Evolutionary conservation across 2,888 invertebrate genomes (phyloP), one percentile per base, ranked within the genome.

Genomic region (Branchinecta sandiegonensis): DNA sequence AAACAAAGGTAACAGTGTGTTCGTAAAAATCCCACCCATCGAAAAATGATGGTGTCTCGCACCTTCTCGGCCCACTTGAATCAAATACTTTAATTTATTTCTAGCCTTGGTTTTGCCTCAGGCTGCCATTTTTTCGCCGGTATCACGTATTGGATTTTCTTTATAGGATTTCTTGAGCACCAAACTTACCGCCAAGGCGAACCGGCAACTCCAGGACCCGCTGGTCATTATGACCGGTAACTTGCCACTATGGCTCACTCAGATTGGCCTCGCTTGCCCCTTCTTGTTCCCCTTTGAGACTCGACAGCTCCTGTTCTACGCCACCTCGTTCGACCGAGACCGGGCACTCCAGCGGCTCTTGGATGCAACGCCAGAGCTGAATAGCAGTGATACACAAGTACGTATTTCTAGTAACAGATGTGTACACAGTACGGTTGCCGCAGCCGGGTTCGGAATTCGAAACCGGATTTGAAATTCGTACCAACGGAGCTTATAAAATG

Each of bases 271-370:
- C 74, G 86, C 86, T 68, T 91, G 90, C 76, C 94, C 97, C 67
- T 99, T 99, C 83, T 82, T 97, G 74, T 90, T 99, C 77, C 95
- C 97, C 68, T 99, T 99, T 80, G 95, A 96, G 78, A 94, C 95
- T 66, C 85, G 97, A 17, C 96, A 97, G 80, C 83, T 96, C 75
- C 80, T 99, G 72, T 91, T 99, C 81, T 97, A 97, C 81, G 94
- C 94, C 72, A 93, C 94, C 68, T 92, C 95, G 71, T 99, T 99
- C 80, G 97, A 99, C 81, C 87, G 97, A 69, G 94, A 94, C 81
- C 87, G 97, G 76, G 97, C 97, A 67, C 81, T 99, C 74, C 94
- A 95, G 80, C 86, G 96, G 70, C 83, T 99, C 72, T 83, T 97
- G 74, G 96, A 96, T 77, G 90, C 92, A 74, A 88, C 91, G 68